A percentile compares a stretch with the other conserved stretches of the same genome.
phyloP scores from a whole-genome alignment of 1,140 invertebrate genomes.

The Nasonia giraulti region DNA sequence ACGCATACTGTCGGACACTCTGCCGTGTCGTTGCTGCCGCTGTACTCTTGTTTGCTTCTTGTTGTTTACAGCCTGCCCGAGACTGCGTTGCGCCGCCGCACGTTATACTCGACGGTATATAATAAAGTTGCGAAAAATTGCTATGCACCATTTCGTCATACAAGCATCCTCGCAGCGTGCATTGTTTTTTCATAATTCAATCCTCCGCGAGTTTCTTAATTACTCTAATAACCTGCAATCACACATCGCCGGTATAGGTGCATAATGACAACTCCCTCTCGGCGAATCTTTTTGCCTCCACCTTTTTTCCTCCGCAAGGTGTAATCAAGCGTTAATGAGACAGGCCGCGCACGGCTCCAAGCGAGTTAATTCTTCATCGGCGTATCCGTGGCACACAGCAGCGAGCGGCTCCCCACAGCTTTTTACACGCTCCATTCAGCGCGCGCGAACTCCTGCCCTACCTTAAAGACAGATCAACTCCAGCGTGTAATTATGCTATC shows the following conservation, averaged over 20 bases:
- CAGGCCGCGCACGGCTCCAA: constrained; percentile 9
- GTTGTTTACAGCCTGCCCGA: neutral
- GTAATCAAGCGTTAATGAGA: constrained; percentile 36
- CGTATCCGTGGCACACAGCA: constrained; percentile 31
- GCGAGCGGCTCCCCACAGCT: neutral
- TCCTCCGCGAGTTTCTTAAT: neutral
- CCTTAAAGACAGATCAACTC: constrained; percentile 49
- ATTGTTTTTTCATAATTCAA: neutral
- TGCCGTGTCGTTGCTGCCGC: neutral
- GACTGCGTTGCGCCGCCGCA: too few relatives aligned
- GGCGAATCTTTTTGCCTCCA: neutral
- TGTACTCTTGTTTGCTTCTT: neutral
- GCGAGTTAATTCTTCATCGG: constrained; percentile 44
- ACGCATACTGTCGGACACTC: neutral
- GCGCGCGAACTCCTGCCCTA: constrained; percentile 44
- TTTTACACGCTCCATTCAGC: constrained; percentile 55
- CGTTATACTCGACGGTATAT: neutral
- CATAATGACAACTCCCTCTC: neutral
- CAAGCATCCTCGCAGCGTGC: too few relatives aligned
- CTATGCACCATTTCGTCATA: too few relatives aligned
- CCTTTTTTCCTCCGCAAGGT: neutral
- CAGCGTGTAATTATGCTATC: constrained; percentile 49
- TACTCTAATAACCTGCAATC: neutral
- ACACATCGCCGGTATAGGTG: neutral
- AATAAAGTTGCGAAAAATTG: neutral